phyloP scores from a whole-genome alignment of 2,113 vertebrate species.

The Oceanodroma tethys region DNA sequence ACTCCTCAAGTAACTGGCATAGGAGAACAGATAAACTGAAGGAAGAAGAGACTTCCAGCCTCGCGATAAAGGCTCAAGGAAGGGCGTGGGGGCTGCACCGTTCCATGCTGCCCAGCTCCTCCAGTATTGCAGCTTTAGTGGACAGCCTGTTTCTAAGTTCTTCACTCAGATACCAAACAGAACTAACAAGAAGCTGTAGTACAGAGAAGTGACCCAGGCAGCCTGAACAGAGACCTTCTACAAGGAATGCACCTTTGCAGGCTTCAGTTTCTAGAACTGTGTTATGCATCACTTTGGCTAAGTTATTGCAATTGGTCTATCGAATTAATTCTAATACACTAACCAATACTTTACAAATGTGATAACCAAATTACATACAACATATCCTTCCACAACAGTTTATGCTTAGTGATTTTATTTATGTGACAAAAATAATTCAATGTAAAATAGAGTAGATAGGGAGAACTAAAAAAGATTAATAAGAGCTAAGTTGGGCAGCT shows the following conservation, averaged over 20 bases:
- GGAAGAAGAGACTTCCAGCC: neutral
- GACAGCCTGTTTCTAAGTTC: too few species aligned
- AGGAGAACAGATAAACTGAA: too few species aligned
- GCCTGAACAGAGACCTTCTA: too few species aligned
- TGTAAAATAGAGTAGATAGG: neutral
- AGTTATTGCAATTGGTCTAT: neutral
- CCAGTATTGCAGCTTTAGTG: neutral
- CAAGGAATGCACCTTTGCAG: neutral
- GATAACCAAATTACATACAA: neutral
- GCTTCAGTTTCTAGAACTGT: neutral
- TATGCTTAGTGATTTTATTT: neutral
- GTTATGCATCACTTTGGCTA: neutral
- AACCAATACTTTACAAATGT: neutral
- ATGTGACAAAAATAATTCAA: neutral
- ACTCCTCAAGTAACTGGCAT: too few species aligned
- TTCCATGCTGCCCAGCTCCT: neutral
- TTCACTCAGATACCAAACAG: neutral
- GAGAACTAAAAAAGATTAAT: neutral
- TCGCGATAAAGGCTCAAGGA: neutral
- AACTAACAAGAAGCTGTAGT: neutral
- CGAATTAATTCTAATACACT: neutral
- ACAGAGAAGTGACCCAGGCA: neutral
- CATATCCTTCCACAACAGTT: neutral
- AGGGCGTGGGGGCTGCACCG: accelerated
- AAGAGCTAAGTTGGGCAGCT: neutral